These are phyloP conservation scores for Zaprionus vittiger DNA, from an alignment of 1,140 invertebrate genomes.

Conservation along the genomic window DNA sequence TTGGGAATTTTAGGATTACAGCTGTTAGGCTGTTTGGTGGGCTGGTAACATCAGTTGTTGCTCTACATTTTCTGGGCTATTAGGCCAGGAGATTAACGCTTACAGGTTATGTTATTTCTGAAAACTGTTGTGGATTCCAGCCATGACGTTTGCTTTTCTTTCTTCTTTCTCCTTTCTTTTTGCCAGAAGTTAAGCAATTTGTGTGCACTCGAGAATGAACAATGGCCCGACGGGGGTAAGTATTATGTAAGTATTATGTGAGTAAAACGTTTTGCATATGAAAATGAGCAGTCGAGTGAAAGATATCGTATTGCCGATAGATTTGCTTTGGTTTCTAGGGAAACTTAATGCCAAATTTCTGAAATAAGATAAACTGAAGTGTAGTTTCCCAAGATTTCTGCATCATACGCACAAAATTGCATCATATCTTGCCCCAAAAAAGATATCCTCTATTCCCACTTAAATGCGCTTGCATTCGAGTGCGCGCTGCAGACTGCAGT, in stretches of 20 bases:
- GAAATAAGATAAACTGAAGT: neutral
- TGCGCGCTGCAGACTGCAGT: slow-evolving; percentile 53
- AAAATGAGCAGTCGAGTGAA: slow-evolving; percentile 6
- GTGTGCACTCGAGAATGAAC: slow-evolving; percentile 43
- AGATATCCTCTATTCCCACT: slow-evolving; percentile 39
- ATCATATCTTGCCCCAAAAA: slow-evolving; percentile 21
- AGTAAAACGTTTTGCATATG: slow-evolving; percentile 45
- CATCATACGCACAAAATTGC: slow-evolving; percentile 37
- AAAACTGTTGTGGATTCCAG: slow-evolving; percentile 29
- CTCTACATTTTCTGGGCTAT: slow-evolving; percentile 59
- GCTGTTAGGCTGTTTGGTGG: slow-evolving; percentile 74
- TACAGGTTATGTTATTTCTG: slow-evolving; percentile 42
- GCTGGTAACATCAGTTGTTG: slow-evolving; percentile 40
- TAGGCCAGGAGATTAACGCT: slow-evolving; percentile 56
- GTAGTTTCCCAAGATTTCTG: slow-evolving; percentile 7
- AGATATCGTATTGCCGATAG: slow-evolving; percentile 9
- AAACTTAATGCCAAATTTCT: slow-evolving; percentile 4
- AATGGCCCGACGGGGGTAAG: slow-evolving; percentile 38
- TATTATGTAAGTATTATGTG: slow-evolving; percentile 70
- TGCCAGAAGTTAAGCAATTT: slow-evolving; percentile 75
- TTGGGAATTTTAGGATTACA: slow-evolving; percentile 74
- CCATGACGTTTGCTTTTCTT: slow-evolving; percentile 50
- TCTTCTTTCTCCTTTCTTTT: slow-evolving; percentile 20
- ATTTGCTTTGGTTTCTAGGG: neutral
- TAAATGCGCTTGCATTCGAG: slow-evolving; percentile 32